Evolutionary conservation across 2,797 vertebrate species (phyloP), one percentile per base, ranked within the genome.

Genomic region (Micromesistius poutassou): DNA sequence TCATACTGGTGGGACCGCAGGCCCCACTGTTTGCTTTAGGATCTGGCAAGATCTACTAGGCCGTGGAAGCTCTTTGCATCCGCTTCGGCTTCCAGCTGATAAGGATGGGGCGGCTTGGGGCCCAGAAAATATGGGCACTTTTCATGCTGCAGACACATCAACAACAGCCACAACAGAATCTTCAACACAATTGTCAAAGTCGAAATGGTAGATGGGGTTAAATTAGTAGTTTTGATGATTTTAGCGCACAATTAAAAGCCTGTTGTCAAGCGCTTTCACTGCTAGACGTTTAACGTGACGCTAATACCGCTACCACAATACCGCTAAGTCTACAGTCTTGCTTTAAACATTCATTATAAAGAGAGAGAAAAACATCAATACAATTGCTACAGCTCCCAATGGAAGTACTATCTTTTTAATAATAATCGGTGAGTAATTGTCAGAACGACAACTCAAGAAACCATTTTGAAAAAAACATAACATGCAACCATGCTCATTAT

Each of bases 21-120:
- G 87, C 75, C 74, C 85, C 25, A 76, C 84, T 91, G 89, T 91
- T 92, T 91, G 88, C 88, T 92, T 91, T 91, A 86, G 88, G 88
- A 82, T n/a, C 82, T 81, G 83, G 87, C 84, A 89, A 79, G 88
- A 85, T 89, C 82, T 86, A 84, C 75, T 78, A 77, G 81, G 84
- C 87, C 87, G 86, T 79, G 74, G 81, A 86, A 78, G 77, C 82
- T 85, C 82, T 82, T 71, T 84, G 85, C 87, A 87, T 82, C 87
- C 81, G 73, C 78, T 86, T 78, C 82, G 84, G 82, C 86, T 89
- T 89, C 88, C 88, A 89, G 87, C 82, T 87, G 89, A 84, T 76
- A 76, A 75, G 82, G 79, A 84, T 86, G 75, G 74, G 78, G 62
- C n/a, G 74, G 82, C 79, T 84, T 86, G 75, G 74, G 78, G 62